phyloP scores from a whole-genome alignment of 2,797 vertebrate species.

The Myripristis murdjan region DNA sequence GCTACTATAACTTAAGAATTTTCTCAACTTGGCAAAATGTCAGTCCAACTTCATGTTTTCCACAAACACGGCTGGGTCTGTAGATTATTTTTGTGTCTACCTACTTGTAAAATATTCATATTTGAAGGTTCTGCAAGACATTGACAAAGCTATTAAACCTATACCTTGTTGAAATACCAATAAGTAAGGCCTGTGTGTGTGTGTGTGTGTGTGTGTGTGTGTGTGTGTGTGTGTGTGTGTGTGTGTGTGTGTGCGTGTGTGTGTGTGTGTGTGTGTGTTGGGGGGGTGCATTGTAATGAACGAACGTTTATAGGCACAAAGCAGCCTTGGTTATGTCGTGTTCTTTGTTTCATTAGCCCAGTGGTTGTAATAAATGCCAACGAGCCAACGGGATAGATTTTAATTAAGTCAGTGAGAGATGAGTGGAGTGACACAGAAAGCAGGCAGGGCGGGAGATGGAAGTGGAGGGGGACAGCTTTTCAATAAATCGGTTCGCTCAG shows the following conservation, averaged over 20 bases:
- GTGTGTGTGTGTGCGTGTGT: conserved; percentile 23
- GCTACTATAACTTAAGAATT: conserved; percentile 8
- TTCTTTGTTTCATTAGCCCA: conserved; percentile 83
- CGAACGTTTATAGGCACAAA: conserved; percentile 76
- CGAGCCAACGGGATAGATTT: conserved; percentile 84
- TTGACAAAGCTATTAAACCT: conserved; percentile 37
- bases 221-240: too few relatives aligned
- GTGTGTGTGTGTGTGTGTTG: conserved; percentile 1
- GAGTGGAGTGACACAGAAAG: conserved; percentile 80
- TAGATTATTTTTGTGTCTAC: conserved; percentile 6
- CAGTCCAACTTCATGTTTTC: background rate
- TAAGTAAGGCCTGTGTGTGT: conserved; percentile 46
- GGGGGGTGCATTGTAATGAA: conserved; percentile 63
- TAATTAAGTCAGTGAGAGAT: conserved; percentile 86
- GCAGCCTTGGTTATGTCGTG: conserved; percentile 72
- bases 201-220: too few relatives aligned
- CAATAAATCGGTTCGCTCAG: conserved; percentile 86
- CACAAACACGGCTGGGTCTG: background rate
- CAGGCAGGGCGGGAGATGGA: conserved; percentile 54
- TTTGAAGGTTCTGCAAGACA: conserved; percentile 27
- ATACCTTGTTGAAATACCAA: conserved; percentile 59
- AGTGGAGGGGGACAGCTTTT: conserved; percentile 77
- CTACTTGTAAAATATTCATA: too few relatives aligned
- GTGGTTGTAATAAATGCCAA: conserved; percentile 83
- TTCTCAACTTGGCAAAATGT: background rate